Base-by-base conservation (phyloP, 2,888 invertebrate genomes). In the Conistra vaccinii region DNA sequence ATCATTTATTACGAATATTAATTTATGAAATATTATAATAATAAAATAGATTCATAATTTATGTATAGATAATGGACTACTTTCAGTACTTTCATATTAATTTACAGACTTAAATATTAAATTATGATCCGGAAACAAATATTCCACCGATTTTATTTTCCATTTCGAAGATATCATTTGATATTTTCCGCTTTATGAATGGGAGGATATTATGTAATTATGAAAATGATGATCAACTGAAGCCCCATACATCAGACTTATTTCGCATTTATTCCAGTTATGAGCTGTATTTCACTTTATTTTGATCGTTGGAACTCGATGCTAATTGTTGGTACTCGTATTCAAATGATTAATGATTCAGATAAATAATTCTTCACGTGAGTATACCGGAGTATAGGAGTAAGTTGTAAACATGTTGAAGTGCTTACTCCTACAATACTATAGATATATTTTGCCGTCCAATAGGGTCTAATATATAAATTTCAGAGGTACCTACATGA, bases 221-320 rank as follows among this genome's bases (percentile, higher is more conserved):
- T 20, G 48, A 42, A 62, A 48, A 78, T 42, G 20, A 63, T 55
- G n/a, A 65, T 72, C 35, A 53, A 55, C 29, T 29, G 57, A 60
- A 65, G 58, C 45, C 29, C n/a, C 29, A 60, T 39, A 48, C 23
- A 48, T 55, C 29, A 53, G 48, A 35, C 45, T 55, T 53, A 55
- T 55, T 72, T 55, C 39, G 12, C 14, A 60, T 53, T 35, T 73
- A 53, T 58, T 60, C 23, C 35, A 42, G 53, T 48, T 35, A 14
- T 7, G 35, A 29, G 42, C 10, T 72, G 2, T 32, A 48, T 60
- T 53, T 72, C n/a, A 39, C 26, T 60, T 45, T 39, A 60, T 53
- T 77, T 72, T 35, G 45, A 70, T 60, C n/a, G 7, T 32, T 29
- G 35, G 4, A 7, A 53, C 20, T 45, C 26, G 23, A 35, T 9